Percentiles rank a stretch among this genome's conserved stretches.
Conservation (phyloP, 2,113 vertebrate species). For the Catharus bicknelli region DNA sequence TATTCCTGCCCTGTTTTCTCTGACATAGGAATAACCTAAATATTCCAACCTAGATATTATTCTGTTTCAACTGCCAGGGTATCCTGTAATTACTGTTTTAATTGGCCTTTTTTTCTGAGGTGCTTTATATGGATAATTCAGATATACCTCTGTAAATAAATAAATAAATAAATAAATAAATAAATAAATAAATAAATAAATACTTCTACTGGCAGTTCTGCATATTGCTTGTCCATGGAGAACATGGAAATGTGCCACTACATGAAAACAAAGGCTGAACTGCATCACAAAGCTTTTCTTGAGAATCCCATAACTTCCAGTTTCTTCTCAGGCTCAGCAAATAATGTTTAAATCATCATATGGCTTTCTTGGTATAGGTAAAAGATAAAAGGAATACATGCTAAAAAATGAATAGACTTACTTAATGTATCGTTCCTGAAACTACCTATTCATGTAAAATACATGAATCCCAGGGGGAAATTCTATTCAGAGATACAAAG, state of each 20-base stretch:
- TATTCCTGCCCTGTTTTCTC: not conserved
- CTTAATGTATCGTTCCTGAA: slow-evolving; percentile 17
- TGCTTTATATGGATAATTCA: not conserved
- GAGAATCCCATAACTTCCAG: not conserved
- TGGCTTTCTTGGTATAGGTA: not conserved
- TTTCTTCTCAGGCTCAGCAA: not conserved
- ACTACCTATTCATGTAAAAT: slow-evolving; percentile 39
- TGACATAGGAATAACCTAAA: not conserved
- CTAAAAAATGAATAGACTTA: slow-evolving; percentile 34
- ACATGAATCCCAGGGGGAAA: slow-evolving; percentile 19
- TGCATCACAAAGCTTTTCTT: not conserved
- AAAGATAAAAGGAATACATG: not conserved
- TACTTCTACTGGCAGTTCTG: not conserved
- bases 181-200: not conserved
- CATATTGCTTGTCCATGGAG: not conserved
- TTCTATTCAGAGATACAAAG: slow-evolving; percentile 36
- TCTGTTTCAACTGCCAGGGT: not conserved
- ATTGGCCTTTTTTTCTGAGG: not conserved
- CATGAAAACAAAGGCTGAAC: not conserved
- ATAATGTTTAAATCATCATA: slow-evolving; percentile 42
- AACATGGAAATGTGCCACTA: not conserved
- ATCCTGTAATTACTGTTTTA: not conserved
- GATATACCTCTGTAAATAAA: not conserved
- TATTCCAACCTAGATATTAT: not conserved
- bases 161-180: not conserved